These are phyloP conservation scores for Meiosimyza platycephala DNA, from an alignment of 2,888 invertebrate species.

Conservation along the genomic window DNA sequence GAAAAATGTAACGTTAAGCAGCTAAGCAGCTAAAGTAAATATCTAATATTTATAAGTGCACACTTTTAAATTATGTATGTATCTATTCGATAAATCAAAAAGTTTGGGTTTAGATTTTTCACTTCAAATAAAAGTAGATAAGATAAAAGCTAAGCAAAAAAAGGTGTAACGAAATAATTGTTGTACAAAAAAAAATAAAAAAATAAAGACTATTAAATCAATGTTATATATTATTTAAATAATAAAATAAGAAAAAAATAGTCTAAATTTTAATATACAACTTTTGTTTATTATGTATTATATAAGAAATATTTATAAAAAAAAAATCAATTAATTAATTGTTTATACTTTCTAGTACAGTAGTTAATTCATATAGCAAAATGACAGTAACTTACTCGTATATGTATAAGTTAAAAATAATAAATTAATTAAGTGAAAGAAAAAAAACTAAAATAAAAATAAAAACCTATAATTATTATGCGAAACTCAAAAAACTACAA, in stretches of 20 bases:
- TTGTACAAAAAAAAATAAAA: not conserved
- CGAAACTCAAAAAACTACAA: not conserved
- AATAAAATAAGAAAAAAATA: too few relatives aligned
- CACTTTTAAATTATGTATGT: too few relatives aligned
- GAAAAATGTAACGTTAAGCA: too few relatives aligned
- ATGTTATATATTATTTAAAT: conserved; percentile 16
- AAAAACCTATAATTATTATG: too few relatives aligned
- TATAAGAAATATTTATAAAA: not conserved
- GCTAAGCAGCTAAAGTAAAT: too few relatives aligned
- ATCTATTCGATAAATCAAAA: too few relatives aligned
- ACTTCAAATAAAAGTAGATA: not conserved
- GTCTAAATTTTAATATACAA: not conserved
- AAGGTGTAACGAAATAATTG: too few relatives aligned
- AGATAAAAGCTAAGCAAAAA: not conserved
- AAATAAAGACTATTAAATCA: conserved; percentile 2
- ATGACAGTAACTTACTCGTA: too few relatives aligned
- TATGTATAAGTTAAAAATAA: not conserved
- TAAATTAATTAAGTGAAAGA: conserved; percentile 1
- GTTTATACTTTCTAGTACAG: not conserved
- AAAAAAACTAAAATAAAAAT: not conserved
- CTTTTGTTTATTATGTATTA: not conserved
- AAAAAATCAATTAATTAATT: conserved; percentile 2
- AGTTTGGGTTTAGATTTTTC: conserved; percentile 26
- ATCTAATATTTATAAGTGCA: too few relatives aligned
- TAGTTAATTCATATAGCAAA: not conserved